These are phyloP conservation scores for Prinia subflava DNA, from an alignment of 2,113 vertebrate species.

Conservation along the genomic window DNA sequence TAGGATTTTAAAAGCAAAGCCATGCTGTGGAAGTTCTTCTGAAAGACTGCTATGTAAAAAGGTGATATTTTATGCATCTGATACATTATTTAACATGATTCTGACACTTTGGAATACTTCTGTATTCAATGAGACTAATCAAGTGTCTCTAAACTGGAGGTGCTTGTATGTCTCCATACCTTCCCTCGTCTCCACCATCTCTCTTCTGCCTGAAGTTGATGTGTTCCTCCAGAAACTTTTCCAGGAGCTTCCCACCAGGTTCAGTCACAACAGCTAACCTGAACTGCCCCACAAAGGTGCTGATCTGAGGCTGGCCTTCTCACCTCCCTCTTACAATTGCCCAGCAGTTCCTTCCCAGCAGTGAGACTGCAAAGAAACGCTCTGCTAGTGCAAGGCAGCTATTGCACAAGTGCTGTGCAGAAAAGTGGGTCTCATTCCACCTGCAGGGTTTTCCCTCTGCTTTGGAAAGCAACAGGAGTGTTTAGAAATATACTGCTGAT, in stretches of 20 bases:
- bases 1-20: background rate
- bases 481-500: constrained; percentile 43
- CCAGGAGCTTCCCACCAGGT: background rate
- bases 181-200: fast-evolving
- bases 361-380: background rate
- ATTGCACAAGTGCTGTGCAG: fast-evolving
- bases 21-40: background rate
- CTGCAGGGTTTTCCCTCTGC: background rate
- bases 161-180: background rate
- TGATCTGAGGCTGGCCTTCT: background rate
- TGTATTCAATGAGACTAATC: background rate
- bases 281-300: background rate
- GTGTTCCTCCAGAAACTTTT: background rate
- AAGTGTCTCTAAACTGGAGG: background rate
- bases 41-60: background rate
- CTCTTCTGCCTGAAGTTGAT: background rate
- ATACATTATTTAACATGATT: background rate
- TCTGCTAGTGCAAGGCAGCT: background rate
- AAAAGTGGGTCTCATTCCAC: background rate
- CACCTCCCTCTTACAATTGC: background rate
- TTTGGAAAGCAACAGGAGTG: background rate
- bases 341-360: background rate
- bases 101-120: background rate
- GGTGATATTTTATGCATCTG: background rate
- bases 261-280: background rate